Evolutionary conservation across 2,113 vertebrate species (phyloP).

Genomic region (Xiphorhynchus elegans): DNA sequence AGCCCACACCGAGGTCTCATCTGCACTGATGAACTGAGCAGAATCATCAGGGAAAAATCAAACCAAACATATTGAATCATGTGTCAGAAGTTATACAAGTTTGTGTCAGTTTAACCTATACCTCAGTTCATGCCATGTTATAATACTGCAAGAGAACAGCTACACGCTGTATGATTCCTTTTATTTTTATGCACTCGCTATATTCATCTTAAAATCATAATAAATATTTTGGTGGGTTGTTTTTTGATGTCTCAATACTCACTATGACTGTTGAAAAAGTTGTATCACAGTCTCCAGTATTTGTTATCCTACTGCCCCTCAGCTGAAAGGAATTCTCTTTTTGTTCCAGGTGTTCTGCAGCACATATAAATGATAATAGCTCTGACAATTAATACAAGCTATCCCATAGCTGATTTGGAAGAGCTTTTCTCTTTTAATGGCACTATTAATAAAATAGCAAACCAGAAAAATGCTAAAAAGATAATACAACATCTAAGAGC

Average conservation of each 20-base stretch:
- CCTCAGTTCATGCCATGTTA: not conserved
- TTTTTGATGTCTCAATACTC: not conserved
- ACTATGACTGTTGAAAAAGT: not conserved
- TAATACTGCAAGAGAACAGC: not conserved
- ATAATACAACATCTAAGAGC: not conserved
- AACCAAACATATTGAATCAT: not conserved
- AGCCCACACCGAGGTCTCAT: fast-evolving
- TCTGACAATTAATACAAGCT: not conserved
- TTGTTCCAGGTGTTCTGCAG: not conserved
- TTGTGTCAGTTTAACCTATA: not conserved
- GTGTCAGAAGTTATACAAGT: fast-evolving
- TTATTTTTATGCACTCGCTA: not conserved
- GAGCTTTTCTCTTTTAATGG: not conserved
- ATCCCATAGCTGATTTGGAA: not conserved
- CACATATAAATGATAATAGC: not conserved
- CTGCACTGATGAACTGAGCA: not conserved
- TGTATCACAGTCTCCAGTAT: not conserved
- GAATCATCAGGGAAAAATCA: not conserved
- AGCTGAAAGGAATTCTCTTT: not conserved
- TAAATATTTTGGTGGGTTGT: not conserved
- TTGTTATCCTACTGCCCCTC: not conserved
- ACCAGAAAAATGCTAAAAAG: not conserved
- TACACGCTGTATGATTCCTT: not conserved
- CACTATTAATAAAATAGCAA: not conserved
- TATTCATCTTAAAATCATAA: not conserved